phyloP scores from a whole-genome alignment of 2,888 invertebrate species.

The Xanthorhoe designata region DNA sequence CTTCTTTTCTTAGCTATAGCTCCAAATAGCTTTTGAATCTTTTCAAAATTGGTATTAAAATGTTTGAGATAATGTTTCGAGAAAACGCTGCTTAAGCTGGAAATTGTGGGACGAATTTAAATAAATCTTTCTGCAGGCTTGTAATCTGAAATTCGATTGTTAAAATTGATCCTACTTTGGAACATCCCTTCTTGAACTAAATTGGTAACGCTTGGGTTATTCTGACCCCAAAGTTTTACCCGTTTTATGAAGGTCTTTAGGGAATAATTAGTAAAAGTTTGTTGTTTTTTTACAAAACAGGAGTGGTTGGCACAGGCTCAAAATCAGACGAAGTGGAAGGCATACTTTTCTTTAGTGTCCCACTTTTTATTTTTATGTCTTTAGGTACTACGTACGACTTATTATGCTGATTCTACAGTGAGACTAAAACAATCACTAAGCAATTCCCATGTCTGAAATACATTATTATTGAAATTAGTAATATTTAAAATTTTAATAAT shows the following conservation, averaged over 20 bases:
- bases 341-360: no score
- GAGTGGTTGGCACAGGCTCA: not conserved
- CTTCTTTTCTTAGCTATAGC: not conserved
- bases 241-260: not conserved
- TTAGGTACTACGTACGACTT: no score
- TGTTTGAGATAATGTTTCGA: not conserved
- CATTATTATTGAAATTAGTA: no score
- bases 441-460: no score
- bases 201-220: not conserved
- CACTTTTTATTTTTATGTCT: no score
- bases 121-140: constrained; percentile 54
- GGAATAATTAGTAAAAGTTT: not conserved
- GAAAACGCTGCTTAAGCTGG: not conserved
- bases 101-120: constrained; percentile 45
- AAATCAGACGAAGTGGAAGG: not conserved
- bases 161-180: constrained; percentile 17
- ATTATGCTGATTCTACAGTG: no score
- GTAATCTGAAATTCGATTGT: constrained; percentile 46
- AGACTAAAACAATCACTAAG: no score
- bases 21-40: not conserved
- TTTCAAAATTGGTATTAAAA: not conserved
- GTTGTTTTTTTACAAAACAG: not conserved
- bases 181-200: constrained; percentile 2
- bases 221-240: constrained; percentile 4
- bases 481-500: no score